phyloP scores from a whole-genome alignment of 1,140 invertebrate species.

The Drosophila kohkoa region DNA sequence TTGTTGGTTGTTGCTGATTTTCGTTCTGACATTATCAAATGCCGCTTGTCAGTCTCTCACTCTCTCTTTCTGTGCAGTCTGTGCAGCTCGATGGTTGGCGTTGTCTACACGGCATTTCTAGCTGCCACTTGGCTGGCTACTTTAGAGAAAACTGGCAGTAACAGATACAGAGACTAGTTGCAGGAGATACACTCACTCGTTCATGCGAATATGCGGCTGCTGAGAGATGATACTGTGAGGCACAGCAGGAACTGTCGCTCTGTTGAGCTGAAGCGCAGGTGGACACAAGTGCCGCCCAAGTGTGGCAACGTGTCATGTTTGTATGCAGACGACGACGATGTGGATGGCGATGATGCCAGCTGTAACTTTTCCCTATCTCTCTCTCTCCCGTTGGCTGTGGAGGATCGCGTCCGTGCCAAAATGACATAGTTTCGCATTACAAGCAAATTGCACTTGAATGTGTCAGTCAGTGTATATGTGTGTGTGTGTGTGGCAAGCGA shows the following conservation, averaged over 20 bases:
- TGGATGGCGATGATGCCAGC: constrained; percentile 21
- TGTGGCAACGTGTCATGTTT: constrained; percentile 77
- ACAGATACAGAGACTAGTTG: constrained; percentile 18
- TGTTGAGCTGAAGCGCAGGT: constrained; percentile 42
- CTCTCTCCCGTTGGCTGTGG: constrained; percentile 19
- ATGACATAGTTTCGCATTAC: constrained; percentile 81
- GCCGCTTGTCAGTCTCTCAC: constrained; percentile 57
- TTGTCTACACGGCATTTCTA: constrained; percentile 29
- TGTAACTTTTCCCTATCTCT: constrained; percentile 38
- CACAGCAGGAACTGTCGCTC: constrained; percentile 48
- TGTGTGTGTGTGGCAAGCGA: constrained; percentile 21
- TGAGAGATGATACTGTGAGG: not conserved
- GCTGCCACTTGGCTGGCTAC: constrained; percentile 46
- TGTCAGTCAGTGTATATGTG: constrained; percentile 47
- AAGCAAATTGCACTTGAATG: constrained; percentile 81
- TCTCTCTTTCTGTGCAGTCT: not conserved
- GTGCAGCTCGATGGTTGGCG: constrained; percentile 13
- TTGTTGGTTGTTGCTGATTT: constrained; percentile 74
- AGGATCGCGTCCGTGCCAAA: constrained; percentile 63
- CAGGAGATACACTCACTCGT: too few relatives aligned
- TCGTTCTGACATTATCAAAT: constrained; percentile 79
- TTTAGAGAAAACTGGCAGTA: constrained; percentile 46
- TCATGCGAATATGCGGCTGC: too few relatives aligned
- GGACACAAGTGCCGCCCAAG: constrained; percentile 66
- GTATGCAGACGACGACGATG: constrained; percentile 47